Conservation (phyloP, 2,113 vertebrate species). For the Phodopus roborovskii region DNA sequence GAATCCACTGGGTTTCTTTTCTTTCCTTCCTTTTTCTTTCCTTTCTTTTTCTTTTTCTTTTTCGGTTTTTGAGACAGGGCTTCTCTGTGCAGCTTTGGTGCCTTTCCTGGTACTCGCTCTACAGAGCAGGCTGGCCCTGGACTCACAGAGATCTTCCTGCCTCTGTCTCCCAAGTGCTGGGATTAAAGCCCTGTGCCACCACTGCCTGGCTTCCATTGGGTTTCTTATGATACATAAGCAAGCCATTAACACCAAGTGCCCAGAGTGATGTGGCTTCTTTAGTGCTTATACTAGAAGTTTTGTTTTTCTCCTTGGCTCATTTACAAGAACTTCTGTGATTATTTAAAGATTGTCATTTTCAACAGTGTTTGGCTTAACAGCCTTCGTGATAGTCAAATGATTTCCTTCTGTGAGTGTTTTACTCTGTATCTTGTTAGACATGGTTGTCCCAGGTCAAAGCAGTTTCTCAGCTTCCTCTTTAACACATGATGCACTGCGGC, state of each 20-base stretch:
- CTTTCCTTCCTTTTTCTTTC: too few relatives aligned
- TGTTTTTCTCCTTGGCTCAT: slow-evolving; percentile 5
- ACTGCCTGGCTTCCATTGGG: neutral
- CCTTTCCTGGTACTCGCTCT: too few relatives aligned
- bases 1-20: neutral
- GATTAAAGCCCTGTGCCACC: too few relatives aligned
- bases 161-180: too few relatives aligned
- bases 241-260: neutral
- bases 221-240: neutral
- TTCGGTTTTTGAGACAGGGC: too few relatives aligned
- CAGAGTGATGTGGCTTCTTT: neutral
- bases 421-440: neutral
- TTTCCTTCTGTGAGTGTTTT: neutral
- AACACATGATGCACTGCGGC: neutral
- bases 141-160: too few relatives aligned
- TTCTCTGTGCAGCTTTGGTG: too few relatives aligned
- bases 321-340: neutral
- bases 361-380: neutral
- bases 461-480: neutral
- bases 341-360: neutral
- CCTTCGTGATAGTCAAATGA: neutral
- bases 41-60: too few relatives aligned
- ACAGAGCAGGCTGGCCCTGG: too few relatives aligned
- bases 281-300: neutral
- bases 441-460: neutral